Evolutionary conservation across 1,140 invertebrate species (phyloP).

Genomic region (Aethina tumida): DNA sequence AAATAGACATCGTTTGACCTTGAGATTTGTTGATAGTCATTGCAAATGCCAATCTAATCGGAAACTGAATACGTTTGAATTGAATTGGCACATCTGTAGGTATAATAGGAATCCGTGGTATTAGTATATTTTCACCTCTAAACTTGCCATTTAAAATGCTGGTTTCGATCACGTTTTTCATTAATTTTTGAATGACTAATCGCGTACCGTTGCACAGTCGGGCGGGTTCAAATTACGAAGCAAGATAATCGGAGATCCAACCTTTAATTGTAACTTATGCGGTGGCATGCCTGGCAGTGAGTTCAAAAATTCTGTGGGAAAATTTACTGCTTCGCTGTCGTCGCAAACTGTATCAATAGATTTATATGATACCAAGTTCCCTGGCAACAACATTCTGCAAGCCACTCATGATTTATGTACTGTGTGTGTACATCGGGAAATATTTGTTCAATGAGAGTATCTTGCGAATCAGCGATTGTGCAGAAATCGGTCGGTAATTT

Average conservation of each 20-base stretch:
- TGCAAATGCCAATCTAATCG: conserved; percentile 38
- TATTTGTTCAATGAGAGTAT: conserved; percentile 24
- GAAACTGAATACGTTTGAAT: conserved; percentile 41
- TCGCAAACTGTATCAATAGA: conserved; percentile 32
- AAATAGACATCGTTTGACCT: conserved; percentile 34
- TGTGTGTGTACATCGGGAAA: conserved; percentile 22
- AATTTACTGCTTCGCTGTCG: conserved; percentile 28
- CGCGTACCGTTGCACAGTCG: no score
- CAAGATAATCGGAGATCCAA: no score
- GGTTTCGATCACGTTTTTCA: conserved; percentile 36
- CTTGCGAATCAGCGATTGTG: conserved; percentile 14
- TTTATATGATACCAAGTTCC: conserved; percentile 29
- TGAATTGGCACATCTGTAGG: conserved; percentile 31
- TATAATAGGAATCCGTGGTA: conserved; percentile 38
- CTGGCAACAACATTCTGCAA: conserved; percentile 26
- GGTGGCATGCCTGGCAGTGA: conserved; percentile 17
- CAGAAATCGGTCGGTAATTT: conserved; percentile 16
- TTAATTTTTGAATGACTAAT: no score
- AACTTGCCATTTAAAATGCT: conserved; percentile 36
- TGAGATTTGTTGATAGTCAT: conserved; percentile 46
- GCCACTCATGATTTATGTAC: conserved; percentile 31
- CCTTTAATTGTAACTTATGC: conserved; percentile 31
- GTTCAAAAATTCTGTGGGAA: conserved; percentile 31
- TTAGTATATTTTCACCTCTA: conserved; percentile 38
- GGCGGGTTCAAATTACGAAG: no score